These are phyloP conservation scores for Myotis yumanensis DNA, from an alignment of 2,113 vertebrate species.

Conservation along the genomic window DNA sequence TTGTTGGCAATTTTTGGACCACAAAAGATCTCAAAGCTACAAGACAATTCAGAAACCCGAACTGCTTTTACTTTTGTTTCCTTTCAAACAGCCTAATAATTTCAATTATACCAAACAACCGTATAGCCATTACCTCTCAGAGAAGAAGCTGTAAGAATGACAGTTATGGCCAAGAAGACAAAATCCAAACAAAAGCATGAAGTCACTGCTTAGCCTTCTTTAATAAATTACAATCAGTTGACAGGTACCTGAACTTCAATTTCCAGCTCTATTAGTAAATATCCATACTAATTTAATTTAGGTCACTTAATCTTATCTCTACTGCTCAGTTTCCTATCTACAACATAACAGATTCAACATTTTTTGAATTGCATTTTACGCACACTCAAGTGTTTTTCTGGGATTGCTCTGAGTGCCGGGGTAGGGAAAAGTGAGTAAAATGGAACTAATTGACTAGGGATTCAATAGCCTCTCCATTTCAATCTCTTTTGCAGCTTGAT, in stretches of 20 bases:
- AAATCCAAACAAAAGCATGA: not conserved
- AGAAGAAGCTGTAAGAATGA: not conserved
- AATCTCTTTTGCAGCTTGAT: not conserved
- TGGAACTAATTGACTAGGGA: not conserved
- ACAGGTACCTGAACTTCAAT: not conserved
- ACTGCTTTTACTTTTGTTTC: not conserved
- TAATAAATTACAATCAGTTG: not conserved
- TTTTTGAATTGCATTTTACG: slow-evolving; percentile 14
- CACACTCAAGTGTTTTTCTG: slow-evolving; percentile 15
- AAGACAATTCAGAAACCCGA: not conserved
- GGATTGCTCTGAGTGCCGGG: not conserved
- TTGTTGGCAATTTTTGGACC: not conserved
- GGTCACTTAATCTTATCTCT: not conserved
- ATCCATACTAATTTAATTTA: slow-evolving; percentile 39
- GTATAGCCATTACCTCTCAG: not conserved
- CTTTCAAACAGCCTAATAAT: not conserved
- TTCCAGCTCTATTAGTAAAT: slow-evolving; percentile 11
- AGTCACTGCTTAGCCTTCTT: not conserved
- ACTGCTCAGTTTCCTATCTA: not conserved
- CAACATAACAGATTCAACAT: not conserved
- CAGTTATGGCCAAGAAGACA: not conserved
- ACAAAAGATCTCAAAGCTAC: not conserved
- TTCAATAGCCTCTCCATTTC: not conserved
- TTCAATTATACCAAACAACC: not conserved
- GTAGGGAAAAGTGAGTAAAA: not conserved